Evolutionary conservation across 2,797 vertebrate species (phyloP).

Genomic region (Eospalax fontanierii): DNA sequence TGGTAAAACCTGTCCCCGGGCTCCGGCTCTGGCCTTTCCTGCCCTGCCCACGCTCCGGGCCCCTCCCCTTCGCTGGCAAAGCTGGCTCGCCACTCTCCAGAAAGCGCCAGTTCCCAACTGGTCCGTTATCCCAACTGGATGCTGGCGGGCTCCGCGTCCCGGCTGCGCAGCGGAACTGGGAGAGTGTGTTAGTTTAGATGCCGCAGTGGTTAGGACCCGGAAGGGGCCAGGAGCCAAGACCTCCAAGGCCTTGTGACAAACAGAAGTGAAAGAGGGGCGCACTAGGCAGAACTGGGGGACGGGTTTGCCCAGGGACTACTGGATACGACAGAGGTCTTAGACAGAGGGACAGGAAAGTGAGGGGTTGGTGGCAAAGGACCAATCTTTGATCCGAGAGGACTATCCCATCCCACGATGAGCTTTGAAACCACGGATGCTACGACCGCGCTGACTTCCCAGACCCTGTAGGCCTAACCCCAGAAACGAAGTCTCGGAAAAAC

Average conservation of each 20-base stretch:
- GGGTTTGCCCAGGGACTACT: background rate
- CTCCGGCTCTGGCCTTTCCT: background rate
- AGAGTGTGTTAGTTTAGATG: background rate
- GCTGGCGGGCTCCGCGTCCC: background rate
- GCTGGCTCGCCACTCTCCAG: slow-evolving; percentile 70
- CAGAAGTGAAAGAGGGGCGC: background rate
- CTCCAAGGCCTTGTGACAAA: background rate
- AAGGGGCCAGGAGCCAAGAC: background rate
- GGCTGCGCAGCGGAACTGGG: background rate
- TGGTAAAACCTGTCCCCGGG: slow-evolving; percentile 43
- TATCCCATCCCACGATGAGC: too few species aligned
- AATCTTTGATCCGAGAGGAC: background rate
- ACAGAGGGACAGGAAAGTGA: background rate
- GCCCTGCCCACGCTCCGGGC: slow-evolving; percentile 64
- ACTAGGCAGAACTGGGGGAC: background rate
- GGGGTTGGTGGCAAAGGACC: background rate
- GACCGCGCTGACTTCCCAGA: background rate
- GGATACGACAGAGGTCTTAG: background rate
- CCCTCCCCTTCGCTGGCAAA: slow-evolving; percentile 51
- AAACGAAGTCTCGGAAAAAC: slow-evolving; percentile 49
- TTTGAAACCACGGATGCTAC: too few species aligned
- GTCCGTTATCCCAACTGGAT: slow-evolving; percentile 81
- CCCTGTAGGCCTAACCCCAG: background rate
- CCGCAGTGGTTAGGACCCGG: background rate
- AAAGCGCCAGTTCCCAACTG: slow-evolving; percentile 84